Evolutionary conservation across 2,888 invertebrate genomes (phyloP).

Genomic region (Patella ulyssiponensis): DNA sequence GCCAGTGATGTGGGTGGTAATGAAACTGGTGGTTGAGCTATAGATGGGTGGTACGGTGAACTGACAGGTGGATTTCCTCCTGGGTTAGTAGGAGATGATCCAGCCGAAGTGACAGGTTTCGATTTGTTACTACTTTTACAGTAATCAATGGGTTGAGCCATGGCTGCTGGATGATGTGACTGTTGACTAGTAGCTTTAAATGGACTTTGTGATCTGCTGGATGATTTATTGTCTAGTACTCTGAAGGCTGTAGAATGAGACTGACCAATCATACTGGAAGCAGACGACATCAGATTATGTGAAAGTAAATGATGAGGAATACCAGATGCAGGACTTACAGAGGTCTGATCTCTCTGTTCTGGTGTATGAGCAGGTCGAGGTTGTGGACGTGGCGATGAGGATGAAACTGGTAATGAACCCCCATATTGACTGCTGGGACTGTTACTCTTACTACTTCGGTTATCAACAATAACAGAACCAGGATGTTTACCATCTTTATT

Average conservation of each 20-base stretch:
- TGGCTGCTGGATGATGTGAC: conserved; percentile 40
- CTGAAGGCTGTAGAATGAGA: conserved; percentile 50
- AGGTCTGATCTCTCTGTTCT: conserved; percentile 46
- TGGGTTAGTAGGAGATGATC: conserved; percentile 11
- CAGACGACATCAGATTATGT: conserved; percentile 39
- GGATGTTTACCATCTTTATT: conserved; percentile 53
- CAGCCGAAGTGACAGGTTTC: conserved; percentile 37
- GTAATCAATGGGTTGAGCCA: conserved; percentile 65
- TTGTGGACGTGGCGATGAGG: conserved; percentile 56
- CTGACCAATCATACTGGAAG: conserved; percentile 33
- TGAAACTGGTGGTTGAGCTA: conserved; percentile 63
- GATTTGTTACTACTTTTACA: conserved; percentile 46
- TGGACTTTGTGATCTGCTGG: conserved; percentile 60
- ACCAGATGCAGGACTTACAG: conserved; percentile 51
- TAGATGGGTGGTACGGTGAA: conserved; percentile 45
- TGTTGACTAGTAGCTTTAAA: conserved; percentile 56
- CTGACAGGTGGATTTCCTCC: conserved; percentile 28
- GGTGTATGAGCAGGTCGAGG: conserved; percentile 63
- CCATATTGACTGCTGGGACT: conserved; percentile 37
- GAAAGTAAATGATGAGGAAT: conserved; percentile 50
- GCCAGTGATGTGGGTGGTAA: conserved; percentile 54
- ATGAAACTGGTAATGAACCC: conserved; percentile 37
- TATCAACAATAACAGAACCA: conserved; percentile 68
- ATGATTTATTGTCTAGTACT: conserved; percentile 41
- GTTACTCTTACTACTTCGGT: conserved; percentile 39